Evolutionary conservation across 2,888 invertebrate species (phyloP).

Genomic region (Drosophila longiperda): DNA sequence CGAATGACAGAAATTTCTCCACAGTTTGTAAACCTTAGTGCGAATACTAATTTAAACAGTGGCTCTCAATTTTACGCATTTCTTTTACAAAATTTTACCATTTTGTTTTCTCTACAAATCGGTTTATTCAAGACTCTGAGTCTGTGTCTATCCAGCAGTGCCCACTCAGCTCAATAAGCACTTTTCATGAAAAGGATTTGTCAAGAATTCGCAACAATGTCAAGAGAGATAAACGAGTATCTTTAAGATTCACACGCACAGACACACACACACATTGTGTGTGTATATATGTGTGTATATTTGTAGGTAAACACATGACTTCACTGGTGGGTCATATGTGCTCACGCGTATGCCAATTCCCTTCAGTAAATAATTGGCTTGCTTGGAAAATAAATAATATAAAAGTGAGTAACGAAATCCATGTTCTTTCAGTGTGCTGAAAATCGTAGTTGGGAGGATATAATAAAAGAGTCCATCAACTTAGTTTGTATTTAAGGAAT

Average conservation of each 20-base stretch:
- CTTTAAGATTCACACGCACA: conserved; percentile 23
- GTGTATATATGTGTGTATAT: neutral
- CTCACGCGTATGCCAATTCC: conserved; percentile 40
- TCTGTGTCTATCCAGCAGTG: conserved; percentile 2
- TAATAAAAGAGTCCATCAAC: conserved; percentile 8
- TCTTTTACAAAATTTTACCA: neutral
- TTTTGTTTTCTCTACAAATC: neutral
- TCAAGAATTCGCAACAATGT: neutral
- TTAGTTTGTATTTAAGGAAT: neutral
- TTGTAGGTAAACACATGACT: conserved; percentile 14
- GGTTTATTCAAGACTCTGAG: neutral
- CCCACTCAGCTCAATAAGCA: conserved; percentile 25
- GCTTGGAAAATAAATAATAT: conserved; percentile 60
- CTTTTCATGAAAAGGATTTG: conserved; percentile 15
- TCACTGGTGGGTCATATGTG: conserved; percentile 29
- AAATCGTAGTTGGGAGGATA: conserved; percentile 22
- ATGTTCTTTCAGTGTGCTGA: conserved; percentile 23
- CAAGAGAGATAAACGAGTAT: conserved; percentile 20
- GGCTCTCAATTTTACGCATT: neutral
- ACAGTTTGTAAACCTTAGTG: neutral
- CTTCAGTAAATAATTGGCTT: conserved; percentile 48
- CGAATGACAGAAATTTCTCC: conserved; percentile 1
- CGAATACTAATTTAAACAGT: neutral
- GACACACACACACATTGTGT: neutral
- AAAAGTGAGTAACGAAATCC: conserved; percentile 49